Base-by-base conservation (phyloP, 2,888 invertebrate genomes). In the Ptycholaimellus sp. region DNA sequence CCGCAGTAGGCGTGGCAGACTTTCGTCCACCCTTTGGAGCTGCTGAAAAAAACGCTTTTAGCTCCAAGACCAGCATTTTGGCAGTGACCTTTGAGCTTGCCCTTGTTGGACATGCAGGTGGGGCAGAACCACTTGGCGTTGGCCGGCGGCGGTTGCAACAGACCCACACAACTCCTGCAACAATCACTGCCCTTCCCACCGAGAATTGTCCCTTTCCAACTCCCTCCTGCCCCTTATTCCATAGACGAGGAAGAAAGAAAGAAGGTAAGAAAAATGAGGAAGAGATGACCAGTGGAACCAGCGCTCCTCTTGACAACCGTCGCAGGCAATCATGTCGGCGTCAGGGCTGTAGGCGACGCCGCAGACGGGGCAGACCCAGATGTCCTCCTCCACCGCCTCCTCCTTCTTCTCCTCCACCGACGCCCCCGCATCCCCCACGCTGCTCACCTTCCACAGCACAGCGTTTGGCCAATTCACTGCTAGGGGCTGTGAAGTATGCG, bases 241-340 rank as follows among this genome's bases (percentile, higher is more conserved):
- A n/a, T n/a, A n/a, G n/a, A n/a, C n/a, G n/a, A n/a, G n/a, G n/a
- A n/a, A n/a, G n/a, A n/a, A n/a, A n/a, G n/a, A n/a, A n/a, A n/a
- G n/a, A n/a, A n/a, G n/a, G n/a, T n/a, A n/a, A n/a, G n/a, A n/a
- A n/a, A n/a, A n/a, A n/a, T n/a, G n/a, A n/a, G n/a, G 17, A 22
- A 13, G 13, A 7, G 29, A 27, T 17, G 11, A 40, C 40, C 40
- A 40, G 19, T 40, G 40, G 17, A 40, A 40, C 40, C 40, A 40
- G 6, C 18, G 5, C 16, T 40, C 40, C n/a, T n/a, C n/a, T n/a
- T n/a, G n/a, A 33, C 40, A 40, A n/a, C 27, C 21, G 28, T 40
- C 40, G 30, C 40, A 40, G 17, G 36, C 36, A 14, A 40, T 40
- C 40, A 40, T 40, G 5, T 40, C 36, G 11, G 22, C 32, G 5